phyloP scores from a whole-genome alignment of 2,113 vertebrate genomes.

The Pavo muticus region DNA sequence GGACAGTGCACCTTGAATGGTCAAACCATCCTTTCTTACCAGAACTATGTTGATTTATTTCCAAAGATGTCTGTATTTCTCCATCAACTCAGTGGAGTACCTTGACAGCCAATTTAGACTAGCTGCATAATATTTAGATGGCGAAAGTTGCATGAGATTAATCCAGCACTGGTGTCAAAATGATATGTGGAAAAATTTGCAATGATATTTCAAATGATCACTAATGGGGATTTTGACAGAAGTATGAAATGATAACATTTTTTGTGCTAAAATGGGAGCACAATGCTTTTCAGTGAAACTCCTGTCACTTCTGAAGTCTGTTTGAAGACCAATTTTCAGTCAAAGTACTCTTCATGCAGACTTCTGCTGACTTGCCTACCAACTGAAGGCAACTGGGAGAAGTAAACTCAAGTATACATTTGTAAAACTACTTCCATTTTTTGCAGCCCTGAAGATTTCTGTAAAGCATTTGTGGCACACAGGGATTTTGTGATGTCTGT shows the following conservation, averaged over 20 bases:
- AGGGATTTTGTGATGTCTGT: not conserved
- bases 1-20: not conserved
- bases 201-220: not conserved
- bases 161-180: conserved; percentile 1
- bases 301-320: conserved; percentile 32
- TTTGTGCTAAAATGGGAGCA: conserved; percentile 40
- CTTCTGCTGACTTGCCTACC: conserved; percentile 1
- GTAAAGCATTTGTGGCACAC: not conserved
- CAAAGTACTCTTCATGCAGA: not conserved
- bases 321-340: conserved; percentile 50
- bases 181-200: not conserved
- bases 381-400: not conserved
- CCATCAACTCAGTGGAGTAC: fast-evolving
- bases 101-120: not conserved
- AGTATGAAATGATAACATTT: not conserved
- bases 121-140: not conserved
- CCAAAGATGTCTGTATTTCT: not conserved
- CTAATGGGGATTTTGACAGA: conserved; percentile 63
- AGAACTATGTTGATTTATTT: not conserved
- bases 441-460: not conserved
- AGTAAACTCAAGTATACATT: not conserved
- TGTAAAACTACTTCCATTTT: not conserved
- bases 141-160: not conserved
- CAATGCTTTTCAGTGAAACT: not conserved
- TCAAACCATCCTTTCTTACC: fast-evolving